Evolutionary conservation across 2,797 vertebrate species (phyloP), one percentile per base, ranked within the genome.

Genomic region (Ceyx erithaca): DNA sequence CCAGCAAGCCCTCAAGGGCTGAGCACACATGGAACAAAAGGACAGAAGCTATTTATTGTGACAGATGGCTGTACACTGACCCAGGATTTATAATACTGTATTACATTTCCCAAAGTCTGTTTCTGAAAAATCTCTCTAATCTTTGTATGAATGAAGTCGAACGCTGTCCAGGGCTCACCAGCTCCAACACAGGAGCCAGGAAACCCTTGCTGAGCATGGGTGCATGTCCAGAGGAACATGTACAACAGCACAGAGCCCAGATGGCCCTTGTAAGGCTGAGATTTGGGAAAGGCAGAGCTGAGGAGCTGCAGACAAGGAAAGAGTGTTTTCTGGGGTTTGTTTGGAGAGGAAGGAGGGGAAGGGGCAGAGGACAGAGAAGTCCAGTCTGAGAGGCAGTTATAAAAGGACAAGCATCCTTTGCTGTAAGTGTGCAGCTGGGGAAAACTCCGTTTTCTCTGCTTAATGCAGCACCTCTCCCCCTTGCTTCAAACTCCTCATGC

Each of bases 121-220:
- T 96, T 94, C 93, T 85, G 86, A 94, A 94, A 87, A 95, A 94
- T 94, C 93, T 85, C 92, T 94, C 90, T 96, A 96, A 96, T 96
- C 95, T 94, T 78, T 22, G 84, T 87, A 90, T 96, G 94, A 96
- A 96, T 96, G 94, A 95, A 93, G 84, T 75, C 45, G 1, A 95
- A 66, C 0, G 3, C 54, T 67, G 58, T 14, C 78, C 58, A 54
- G 72, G 51, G 33, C 62, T 45, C 78, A 62, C 22, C 17, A 22
- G 68, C 69, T 90, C 43, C 14, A 48, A 4, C 54, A 37, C 0
- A 0, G 68, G 78, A 54, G 49, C 49, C 28, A 0, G 71, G 78
- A 48, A 88, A 51, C 40, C 61, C 69, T 70, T 0, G 0, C 3
- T 19, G 31, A 3, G 8, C 0, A 0, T 4, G 77, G 28, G 43